Conservation (phyloP, 2,888 invertebrate genomes). For the Lydus trimaculatus region DNA sequence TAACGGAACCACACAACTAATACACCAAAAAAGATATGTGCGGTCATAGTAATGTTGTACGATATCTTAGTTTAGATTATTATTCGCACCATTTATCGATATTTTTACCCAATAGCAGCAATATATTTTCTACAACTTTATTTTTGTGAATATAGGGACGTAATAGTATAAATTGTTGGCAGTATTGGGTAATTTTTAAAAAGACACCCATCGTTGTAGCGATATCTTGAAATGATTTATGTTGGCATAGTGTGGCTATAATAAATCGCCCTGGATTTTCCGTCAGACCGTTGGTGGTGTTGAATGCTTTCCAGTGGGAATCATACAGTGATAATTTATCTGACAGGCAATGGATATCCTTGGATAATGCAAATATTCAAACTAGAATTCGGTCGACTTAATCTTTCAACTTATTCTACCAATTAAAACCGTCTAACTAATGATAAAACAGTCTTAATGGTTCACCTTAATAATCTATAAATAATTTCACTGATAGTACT, state of each 20-base stretch:
- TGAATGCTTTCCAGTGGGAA: slow-evolving; percentile 37
- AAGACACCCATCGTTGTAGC: slow-evolving; percentile 46
- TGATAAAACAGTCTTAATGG: not conserved
- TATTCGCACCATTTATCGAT: slow-evolving; percentile 46
- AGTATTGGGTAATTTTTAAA: not conserved
- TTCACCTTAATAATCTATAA: not conserved
- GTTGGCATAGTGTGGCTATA: slow-evolving; percentile 51
- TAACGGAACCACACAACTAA: slow-evolving; percentile 40
- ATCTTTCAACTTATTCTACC: not conserved
- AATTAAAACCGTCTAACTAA: not conserved
- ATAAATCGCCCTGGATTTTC: slow-evolving; percentile 46
- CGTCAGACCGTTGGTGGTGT: slow-evolving; percentile 39
- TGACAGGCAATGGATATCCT: slow-evolving; percentile 28
- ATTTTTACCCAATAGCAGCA: slow-evolving; percentile 14
- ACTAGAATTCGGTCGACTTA: not conserved
- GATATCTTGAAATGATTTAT: slow-evolving; percentile 58
- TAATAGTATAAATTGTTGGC: not conserved
- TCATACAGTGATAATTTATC: slow-evolving; percentile 35
- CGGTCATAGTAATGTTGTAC: not conserved
- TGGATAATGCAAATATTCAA: not conserved
- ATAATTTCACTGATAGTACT: too few relatives aligned
- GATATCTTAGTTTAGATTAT: slow-evolving; percentile 45
- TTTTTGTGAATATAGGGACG: not conserved
- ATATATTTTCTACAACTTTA: not conserved
- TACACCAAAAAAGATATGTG: slow-evolving; percentile 19